These are phyloP conservation scores for Pharmacophagus antenor DNA, from an alignment of 2,888 invertebrate species.

Conservation along the genomic window DNA sequence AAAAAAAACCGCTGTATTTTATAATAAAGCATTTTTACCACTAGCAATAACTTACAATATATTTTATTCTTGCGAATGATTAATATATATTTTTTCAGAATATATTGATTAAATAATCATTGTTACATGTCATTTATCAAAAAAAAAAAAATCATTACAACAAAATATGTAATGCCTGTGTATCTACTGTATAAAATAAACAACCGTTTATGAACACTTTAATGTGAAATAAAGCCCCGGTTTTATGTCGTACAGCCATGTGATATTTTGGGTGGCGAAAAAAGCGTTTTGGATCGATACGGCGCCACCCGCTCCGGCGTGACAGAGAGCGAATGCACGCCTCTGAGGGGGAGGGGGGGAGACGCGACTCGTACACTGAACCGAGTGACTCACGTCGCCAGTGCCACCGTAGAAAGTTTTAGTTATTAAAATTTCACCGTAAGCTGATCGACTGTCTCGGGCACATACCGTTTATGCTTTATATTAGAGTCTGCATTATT, in stretches of 20 bases:
- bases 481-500: background rate
- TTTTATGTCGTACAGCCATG: constrained; percentile 7
- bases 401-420: constrained; percentile 66
- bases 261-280: constrained; percentile 20
- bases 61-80: no score
- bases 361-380: constrained; percentile 34
- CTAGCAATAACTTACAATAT: no score
- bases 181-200: no score
- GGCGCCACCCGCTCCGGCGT: constrained; percentile 46
- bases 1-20: no score
- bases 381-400: constrained; percentile 27
- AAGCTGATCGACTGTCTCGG: constrained; percentile 56
- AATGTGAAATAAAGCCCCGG: background rate
- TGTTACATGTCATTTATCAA: background rate
- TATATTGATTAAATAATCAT: no score
- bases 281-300: constrained; percentile 44
- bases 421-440: constrained; percentile 77
- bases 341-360: constrained; percentile 29
- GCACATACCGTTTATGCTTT: constrained; percentile 51
- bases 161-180: no score
- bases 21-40: no score
- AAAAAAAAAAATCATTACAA: no score
- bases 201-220: background rate
- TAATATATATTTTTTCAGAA: no score
- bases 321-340: constrained; percentile 29